Percentiles rank a stretch among this genome's conserved stretches.
These are phyloP conservation scores for Diabrotica virgifera DNA, from an alignment of 1,140 invertebrate genomes.

Conservation along the genomic window DNA sequence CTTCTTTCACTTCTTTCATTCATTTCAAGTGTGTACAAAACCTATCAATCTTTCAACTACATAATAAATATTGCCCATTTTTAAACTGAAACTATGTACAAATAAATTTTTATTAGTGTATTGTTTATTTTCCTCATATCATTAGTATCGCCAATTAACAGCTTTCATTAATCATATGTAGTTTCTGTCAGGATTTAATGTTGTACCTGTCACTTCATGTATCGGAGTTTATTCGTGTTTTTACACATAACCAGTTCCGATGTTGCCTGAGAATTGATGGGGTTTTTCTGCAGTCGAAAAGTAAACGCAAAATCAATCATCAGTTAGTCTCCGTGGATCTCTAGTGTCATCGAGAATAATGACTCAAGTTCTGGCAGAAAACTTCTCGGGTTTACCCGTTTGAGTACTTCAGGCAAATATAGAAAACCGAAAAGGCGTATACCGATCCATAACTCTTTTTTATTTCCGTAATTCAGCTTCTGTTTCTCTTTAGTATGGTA, in stretches of 20 bases:
- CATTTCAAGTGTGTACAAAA: too few species aligned
- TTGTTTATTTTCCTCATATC: neutral
- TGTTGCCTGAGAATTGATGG: neutral
- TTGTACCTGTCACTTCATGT: neutral
- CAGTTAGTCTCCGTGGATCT: neutral
- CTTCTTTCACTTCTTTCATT: too few species aligned
- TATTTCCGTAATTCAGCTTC: too few species aligned
- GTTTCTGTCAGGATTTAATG: neutral
- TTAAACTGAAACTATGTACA: too few species aligned
- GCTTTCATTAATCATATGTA: neutral
- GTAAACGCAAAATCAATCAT: slow-evolving; percentile 2
- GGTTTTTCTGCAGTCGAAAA: slow-evolving; percentile 2
- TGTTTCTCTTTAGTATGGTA: too few species aligned
- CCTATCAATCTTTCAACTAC: too few species aligned
- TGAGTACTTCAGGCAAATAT: too few species aligned
- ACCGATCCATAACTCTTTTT: too few species aligned
- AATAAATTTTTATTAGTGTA: too few species aligned
- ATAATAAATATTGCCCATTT: too few species aligned
- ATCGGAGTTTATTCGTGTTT: neutral
- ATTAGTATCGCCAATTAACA: neutral
- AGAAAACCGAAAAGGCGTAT: too few species aligned
- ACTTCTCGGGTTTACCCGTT: neutral
- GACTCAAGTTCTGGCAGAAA: neutral
- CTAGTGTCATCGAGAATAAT: slow-evolving; percentile 2
- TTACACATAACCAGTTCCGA: neutral